Base-by-base conservation (phyloP, 2,113 vertebrate species). In the Gadus macrocephalus region DNA sequence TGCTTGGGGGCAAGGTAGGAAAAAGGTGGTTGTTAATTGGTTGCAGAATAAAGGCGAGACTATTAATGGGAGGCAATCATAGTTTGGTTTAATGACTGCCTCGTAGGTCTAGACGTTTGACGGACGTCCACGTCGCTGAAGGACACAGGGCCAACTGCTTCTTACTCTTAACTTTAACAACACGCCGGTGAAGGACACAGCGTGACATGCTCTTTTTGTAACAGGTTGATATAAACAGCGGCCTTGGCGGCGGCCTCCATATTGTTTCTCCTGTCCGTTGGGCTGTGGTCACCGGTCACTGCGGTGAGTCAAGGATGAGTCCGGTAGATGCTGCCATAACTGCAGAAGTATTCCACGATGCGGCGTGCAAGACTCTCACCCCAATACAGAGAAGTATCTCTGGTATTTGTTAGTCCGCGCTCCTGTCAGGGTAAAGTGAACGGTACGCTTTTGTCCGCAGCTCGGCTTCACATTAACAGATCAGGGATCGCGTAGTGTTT, bases 1-100 rank as follows among this genome's bases (percentile, higher is more conserved):
- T 59, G 83, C 83, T 84, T 80, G 59, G 1, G 78, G 86, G 80
- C 79, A 78, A 84, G 79, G 83, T 82, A 75, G 83, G 77, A 73
- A 67, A 70, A 81, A 84, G 82, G 79, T 79, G 78, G 70, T 70
- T 77, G 0, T 68, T 62, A 76, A 53, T 73, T 70, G 73, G 78
- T 77, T 71, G 27, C 25, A 27, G 86, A 78, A 74, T 83, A 67
- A 71, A 83, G 77, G 81, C 56, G 67, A 77, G 75, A 60, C 67
- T 66, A 20, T 68, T 20, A 73, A 67, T 62, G 42, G 66, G 58
- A 66, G 70, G 72, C 80, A 77, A 76, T 73, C 75, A 74, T 19
- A 62, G 72, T 67, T 68, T 16, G 27, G 74, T 22, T 68, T 73
- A 66, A 42, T 71, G 67, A 38, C 9, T 61, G 31, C 19, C 53